Evolutionary conservation across 1,140 invertebrate species (phyloP).

Genomic region (Argopecten irradians): DNA sequence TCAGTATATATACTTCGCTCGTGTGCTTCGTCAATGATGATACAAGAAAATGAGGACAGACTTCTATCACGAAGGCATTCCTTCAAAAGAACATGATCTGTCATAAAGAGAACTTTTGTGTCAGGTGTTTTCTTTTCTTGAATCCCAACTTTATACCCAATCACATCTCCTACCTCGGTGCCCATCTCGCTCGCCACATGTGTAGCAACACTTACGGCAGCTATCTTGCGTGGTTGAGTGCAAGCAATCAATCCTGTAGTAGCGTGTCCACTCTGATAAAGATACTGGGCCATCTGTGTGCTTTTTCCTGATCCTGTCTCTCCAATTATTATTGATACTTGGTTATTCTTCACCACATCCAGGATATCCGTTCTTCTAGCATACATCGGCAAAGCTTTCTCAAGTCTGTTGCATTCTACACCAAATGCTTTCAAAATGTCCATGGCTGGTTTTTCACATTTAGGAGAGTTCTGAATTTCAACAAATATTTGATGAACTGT

Average conservation of each 20-base stretch:
- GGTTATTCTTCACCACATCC: conserved; percentile 56
- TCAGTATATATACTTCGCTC: conserved; percentile 97
- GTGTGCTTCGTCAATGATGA: conserved; percentile 98
- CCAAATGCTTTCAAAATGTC: conserved; percentile 57
- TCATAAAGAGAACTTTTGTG: conserved; percentile 96
- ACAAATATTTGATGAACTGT: conserved; percentile 42
- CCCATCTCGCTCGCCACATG: conserved; percentile 70
- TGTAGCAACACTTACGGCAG: conserved; percentile 71
- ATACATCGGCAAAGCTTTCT: conserved; percentile 69
- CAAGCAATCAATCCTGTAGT: conserved; percentile 86
- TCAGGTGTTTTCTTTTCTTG: conserved; percentile 82
- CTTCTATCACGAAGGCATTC: conserved; percentile 88
- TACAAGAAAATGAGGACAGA: conserved; percentile 83
- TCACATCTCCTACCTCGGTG: conserved; percentile 61
- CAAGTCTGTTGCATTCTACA: conserved; percentile 63
- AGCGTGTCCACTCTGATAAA: conserved; percentile 75
- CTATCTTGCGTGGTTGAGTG: conserved; percentile 75
- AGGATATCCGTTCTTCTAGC: conserved; percentile 66
- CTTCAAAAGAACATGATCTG: conserved; percentile 96
- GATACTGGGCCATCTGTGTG: conserved; percentile 73
- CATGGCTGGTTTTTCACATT: conserved; percentile 47
- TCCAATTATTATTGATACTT: conserved; percentile 90
- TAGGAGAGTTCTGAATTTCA: conserved; percentile 27
- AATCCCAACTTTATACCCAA: conserved; percentile 82
- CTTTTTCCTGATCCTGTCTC: conserved; percentile 94